Conservation (phyloP, 2,797 vertebrate species). For the Harpagifer antarcticus region DNA sequence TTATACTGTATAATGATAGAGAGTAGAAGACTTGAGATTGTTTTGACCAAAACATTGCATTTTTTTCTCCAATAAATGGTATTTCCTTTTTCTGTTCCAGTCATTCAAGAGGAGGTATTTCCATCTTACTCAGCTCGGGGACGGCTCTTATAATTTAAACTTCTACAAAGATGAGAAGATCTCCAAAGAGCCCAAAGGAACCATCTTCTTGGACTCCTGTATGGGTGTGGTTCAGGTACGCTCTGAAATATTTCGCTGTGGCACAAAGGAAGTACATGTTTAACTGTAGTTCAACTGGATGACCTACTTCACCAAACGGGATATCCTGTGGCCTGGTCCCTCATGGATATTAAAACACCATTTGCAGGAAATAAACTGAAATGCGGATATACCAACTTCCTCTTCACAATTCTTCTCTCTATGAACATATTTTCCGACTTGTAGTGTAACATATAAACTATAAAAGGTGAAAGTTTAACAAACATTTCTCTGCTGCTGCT, state of each 20-base stretch:
- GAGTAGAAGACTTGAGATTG: background rate
- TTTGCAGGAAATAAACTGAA: conserved; percentile 35
- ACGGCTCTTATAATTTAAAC: conserved; percentile 98
- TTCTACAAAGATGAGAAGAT: conserved; percentile 99
- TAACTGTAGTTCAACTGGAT: conserved; percentile 3
- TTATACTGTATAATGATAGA: background rate
- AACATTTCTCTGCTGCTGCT: conserved; percentile 33
- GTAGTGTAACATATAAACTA: background rate
- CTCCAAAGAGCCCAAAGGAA: conserved; percentile 98
- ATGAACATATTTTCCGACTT: conserved; percentile 20
- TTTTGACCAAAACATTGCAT: background rate
- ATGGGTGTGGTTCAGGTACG: conserved; percentile 98
- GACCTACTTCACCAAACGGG: conserved; percentile 50
- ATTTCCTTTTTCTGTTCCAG: conserved; percentile 77
- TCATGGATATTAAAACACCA: conserved; percentile 9
- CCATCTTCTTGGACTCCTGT: conserved; percentile 98
- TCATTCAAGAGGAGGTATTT: conserved; percentile 99
- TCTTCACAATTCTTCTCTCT: conserved; percentile 12
- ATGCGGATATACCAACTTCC: conserved; percentile 26
- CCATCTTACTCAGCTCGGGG: conserved; percentile 96
- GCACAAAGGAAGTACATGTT: conserved; percentile 23
- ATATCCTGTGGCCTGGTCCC: conserved; percentile 40
- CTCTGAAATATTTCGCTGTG: conserved; percentile 20
- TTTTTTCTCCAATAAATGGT: background rate
- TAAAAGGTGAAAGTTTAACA: conserved; percentile 12